Base-by-base conservation (phyloP, 2,888 invertebrate species). In the Muscina levida region DNA sequence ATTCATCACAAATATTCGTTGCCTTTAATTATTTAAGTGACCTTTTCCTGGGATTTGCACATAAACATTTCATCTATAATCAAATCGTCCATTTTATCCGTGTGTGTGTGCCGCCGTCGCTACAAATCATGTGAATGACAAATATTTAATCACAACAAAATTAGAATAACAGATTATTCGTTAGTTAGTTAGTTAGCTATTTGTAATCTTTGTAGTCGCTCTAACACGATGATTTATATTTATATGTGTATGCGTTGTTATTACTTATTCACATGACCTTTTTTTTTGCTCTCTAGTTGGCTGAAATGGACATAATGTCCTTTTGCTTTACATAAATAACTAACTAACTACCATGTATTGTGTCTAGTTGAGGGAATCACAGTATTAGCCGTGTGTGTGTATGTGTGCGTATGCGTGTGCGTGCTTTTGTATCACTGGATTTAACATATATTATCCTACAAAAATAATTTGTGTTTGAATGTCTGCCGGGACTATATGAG, bases 141-240 rank as follows among this genome's bases (percentile, higher is more conserved):
- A 62, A 62, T 62, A 62, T 62, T 42, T 62, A 62, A 62, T 62
- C 62, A 62, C 15, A 62, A 42, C 22, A 59, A 17, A 15, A 59
- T 10, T 11, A 59, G 11, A 42, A 39, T 42, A 37, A 57, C 13
- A 57, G 31, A 57, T 37, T 46, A 46, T 46, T n/a, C 17, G 5
- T 53, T 44, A n/a, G 31, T 8, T 31, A 5, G 31, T 31, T n/a
- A n/a, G n/a, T n/a, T n/a, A n/a, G n/a, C n/a, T n/a, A n/a, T n/a
- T n/a, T n/a, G n/a, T n/a, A n/a, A n/a, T n/a, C n/a, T n/a, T n/a
- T n/a, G n/a, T n/a, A n/a, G n/a, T n/a, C n/a, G n/a, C 31, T 31
- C 31, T 5, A 31, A 31, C 8, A 31, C 31, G 31, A 8, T 8
- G 8, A 31, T 8, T 3, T 3, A 5, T 3, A 31, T 31, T 31